Evolutionary conservation across 2,113 vertebrate species (phyloP).

Genomic region (Oenanthe oenanthe): DNA sequence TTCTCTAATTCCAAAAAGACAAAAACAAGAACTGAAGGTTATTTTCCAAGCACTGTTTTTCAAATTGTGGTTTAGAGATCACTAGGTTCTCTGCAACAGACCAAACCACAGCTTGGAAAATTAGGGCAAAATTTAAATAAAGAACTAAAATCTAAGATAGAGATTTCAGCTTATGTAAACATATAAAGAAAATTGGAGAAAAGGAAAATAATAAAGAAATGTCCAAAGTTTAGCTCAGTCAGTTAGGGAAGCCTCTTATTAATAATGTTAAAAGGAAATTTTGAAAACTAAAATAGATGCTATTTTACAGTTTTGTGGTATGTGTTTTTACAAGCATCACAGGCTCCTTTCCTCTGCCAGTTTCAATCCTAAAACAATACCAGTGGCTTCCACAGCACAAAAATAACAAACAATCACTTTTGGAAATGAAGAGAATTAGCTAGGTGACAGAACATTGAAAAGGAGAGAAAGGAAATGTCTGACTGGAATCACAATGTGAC

Average conservation of each 20-base stretch:
- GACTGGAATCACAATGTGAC: neutral
- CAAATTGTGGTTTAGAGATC: neutral
- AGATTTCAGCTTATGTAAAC: neutral
- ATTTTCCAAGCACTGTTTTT: constrained; percentile 23
- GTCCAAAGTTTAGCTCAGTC: neutral
- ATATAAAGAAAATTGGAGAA: neutral
- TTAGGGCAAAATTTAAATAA: neutral
- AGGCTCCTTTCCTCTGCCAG: neutral
- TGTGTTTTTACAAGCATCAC: neutral
- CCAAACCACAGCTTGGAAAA: neutral
- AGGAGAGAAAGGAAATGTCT: neutral
- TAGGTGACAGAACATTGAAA: neutral
- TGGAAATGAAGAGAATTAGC: neutral
- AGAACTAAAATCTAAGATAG: neutral
- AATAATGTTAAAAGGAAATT: neutral
- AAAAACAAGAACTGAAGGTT: neutral
- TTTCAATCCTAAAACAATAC: neutral
- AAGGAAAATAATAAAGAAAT: neutral
- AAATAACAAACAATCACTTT: neutral
- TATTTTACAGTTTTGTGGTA: neutral
- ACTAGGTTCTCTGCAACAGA: neutral
- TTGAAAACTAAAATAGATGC: neutral
- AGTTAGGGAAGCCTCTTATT: neutral
- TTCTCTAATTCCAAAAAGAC: neutral
- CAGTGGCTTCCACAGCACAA: neutral